These are phyloP conservation scores for Tetragonula carbonaria DNA, from an alignment of 2,888 invertebrate species.

Conservation along the genomic window DNA sequence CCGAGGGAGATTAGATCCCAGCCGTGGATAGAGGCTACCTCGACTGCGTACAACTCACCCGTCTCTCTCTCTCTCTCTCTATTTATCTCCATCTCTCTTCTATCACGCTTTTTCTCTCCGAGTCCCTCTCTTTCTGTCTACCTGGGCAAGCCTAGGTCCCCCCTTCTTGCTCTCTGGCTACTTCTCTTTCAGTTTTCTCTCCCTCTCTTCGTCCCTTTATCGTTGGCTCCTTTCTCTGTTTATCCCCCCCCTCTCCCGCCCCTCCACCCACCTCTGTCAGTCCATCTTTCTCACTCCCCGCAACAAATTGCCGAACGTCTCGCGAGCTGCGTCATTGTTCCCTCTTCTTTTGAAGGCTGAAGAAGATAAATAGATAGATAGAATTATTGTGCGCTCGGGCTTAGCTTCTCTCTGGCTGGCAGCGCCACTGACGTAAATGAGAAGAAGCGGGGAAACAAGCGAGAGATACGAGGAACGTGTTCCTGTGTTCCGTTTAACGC, in stretches of 20 bases:
- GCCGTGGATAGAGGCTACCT: slow-evolving; percentile 77
- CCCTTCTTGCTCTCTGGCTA: slow-evolving; percentile 43
- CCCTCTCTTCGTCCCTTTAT: slow-evolving; percentile 40
- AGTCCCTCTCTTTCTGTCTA: not conserved
- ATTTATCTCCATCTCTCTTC: slow-evolving; percentile 23
- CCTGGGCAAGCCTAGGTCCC: not conserved
- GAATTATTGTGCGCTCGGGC: slow-evolving; percentile 59
- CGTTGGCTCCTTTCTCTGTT: slow-evolving; percentile 49
- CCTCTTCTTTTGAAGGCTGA: slow-evolving; percentile 61
- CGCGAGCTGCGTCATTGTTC: slow-evolving; percentile 72
- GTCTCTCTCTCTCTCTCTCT: slow-evolving; percentile 45
- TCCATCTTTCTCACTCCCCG: slow-evolving; percentile 41
- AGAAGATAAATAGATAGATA: slow-evolving; percentile 65
- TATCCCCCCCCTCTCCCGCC: slow-evolving; percentile 4
- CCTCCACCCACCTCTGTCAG: not conserved
- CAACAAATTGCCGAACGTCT: slow-evolving; percentile 76
- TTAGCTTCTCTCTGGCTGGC: slow-evolving; percentile 35
- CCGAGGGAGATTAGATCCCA: slow-evolving; percentile 81
- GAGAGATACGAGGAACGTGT: slow-evolving; percentile 2
- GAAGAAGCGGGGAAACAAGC: slow-evolving; percentile 38
- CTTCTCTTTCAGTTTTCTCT: slow-evolving; percentile 63
- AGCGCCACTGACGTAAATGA: slow-evolving; percentile 57
- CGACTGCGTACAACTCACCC: slow-evolving; percentile 75
- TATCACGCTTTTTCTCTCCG: slow-evolving; percentile 1
- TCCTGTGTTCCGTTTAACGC: slow-evolving; percentile 37